Percentiles rank a stretch among this genome's conserved stretches.
Conservation (phyloP, 2,797 vertebrate species). For the Micropoecilia bifurca region DNA sequence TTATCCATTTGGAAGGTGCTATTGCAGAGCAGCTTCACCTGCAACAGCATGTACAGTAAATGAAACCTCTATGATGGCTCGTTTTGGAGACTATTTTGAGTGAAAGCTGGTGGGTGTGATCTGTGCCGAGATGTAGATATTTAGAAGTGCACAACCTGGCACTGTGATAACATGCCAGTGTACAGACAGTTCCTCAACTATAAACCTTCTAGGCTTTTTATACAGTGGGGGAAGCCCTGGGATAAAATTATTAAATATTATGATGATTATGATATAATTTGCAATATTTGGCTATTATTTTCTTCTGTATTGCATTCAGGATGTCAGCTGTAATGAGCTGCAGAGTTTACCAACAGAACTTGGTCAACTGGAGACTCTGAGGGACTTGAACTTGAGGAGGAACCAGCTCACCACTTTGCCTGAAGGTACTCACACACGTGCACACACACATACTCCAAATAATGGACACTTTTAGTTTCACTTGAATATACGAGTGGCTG, state of each 20-base stretch:
- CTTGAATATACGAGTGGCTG: not conserved
- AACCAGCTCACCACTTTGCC: constrained; percentile 88
- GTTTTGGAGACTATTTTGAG: too few relatives aligned
- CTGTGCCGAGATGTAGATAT: too few relatives aligned
- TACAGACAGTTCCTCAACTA: not conserved
- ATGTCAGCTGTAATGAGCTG: constrained; percentile 92
- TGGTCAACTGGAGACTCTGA: constrained; percentile 85
- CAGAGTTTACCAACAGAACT: constrained; percentile 86
- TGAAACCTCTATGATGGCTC: too few relatives aligned
- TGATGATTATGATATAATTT: too few relatives aligned
- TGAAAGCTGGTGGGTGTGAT: too few relatives aligned
- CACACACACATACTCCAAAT: not conserved
- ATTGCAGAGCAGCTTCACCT: too few relatives aligned
- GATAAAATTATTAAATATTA: too few relatives aligned
- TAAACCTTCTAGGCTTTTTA: not conserved
- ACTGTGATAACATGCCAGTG: not conserved
- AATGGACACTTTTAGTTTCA: not conserved
- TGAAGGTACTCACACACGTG: constrained; percentile 78
- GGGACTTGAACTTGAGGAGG: constrained; percentile 89
- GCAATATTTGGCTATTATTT: too few relatives aligned
- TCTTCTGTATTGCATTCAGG: constrained; percentile 73
- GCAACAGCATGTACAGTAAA: too few relatives aligned
- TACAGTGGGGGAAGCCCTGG: too few relatives aligned
- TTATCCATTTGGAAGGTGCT: too few relatives aligned
- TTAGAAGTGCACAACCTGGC: too few relatives aligned